phyloP scores from a whole-genome alignment of 2,888 invertebrate genomes.

The Sesamia inferens region DNA sequence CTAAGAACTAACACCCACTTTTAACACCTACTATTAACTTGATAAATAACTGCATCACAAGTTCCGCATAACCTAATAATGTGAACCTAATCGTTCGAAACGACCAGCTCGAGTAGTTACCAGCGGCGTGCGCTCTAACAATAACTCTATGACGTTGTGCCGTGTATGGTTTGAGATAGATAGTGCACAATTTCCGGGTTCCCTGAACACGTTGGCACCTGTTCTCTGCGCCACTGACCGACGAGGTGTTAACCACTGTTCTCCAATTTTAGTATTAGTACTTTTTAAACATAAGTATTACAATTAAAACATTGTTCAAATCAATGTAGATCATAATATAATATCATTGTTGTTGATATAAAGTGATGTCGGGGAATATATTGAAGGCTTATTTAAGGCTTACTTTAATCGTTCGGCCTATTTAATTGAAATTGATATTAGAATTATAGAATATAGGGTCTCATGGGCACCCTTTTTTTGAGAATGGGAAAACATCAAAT shows the following conservation, averaged over 20 bases:
- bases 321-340: neutral
- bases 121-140: conserved; percentile 2
- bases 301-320: neutral
- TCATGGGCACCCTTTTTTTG: too few relatives aligned
- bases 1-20: too few relatives aligned
- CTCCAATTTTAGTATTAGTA: neutral
- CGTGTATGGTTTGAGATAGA: conserved; percentile 1
- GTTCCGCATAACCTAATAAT: conserved; percentile 37
- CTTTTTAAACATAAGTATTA: neutral
- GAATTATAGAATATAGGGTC: too few relatives aligned
- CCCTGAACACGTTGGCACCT: neutral
- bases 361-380: neutral
- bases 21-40: conserved; percentile 6
- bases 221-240: neutral
- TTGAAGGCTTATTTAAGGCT: neutral
- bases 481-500: too few relatives aligned
- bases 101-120: conserved; percentile 31
- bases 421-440: neutral
- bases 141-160: conserved; percentile 25
- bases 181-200: conserved; percentile 24
- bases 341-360: neutral
- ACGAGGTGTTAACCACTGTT: neutral
- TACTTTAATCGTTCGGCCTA: neutral
- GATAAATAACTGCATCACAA: too few relatives aligned
- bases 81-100: conserved; percentile 16